Evolutionary conservation across 2,113 vertebrate genomes (phyloP).

Genomic region (Mastomys coucha): DNA sequence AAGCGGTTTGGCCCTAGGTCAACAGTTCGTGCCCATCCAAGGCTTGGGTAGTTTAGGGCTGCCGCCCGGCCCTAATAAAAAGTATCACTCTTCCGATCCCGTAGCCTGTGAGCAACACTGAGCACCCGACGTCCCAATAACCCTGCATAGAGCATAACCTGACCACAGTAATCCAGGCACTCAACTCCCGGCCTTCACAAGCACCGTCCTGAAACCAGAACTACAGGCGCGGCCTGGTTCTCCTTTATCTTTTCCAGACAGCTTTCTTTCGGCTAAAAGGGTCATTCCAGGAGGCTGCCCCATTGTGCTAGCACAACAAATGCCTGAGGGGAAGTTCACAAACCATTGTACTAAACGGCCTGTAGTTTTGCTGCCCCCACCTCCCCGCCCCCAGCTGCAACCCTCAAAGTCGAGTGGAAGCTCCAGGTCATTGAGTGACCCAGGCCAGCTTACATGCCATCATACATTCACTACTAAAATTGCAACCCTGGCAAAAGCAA

Average conservation of each 20-base stretch:
- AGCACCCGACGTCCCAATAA: background rate
- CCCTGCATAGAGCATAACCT: background rate
- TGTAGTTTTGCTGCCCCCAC: background rate
- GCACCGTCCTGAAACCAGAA: background rate
- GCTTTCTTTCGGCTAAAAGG: background rate
- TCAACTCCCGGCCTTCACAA: background rate
- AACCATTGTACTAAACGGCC: background rate
- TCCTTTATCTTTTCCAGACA: conserved; percentile 26
- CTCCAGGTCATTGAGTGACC: background rate
- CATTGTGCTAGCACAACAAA: background rate
- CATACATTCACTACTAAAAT: background rate
- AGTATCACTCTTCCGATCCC: background rate
- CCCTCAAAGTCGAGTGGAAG: background rate
- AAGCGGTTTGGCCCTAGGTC: background rate
- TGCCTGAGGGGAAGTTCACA: background rate
- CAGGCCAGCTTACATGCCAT: too few species aligned
- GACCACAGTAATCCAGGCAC: too few species aligned
- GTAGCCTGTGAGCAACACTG: background rate
- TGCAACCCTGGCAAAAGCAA: background rate
- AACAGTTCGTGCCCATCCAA: background rate
- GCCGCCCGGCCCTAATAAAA: too few species aligned
- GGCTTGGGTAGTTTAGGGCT: too few species aligned
- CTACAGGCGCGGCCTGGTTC: background rate
- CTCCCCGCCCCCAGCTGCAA: background rate
- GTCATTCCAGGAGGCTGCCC: background rate